Conservation (phyloP, 2,888 invertebrate genomes). For the Hypsopygia costalis region DNA sequence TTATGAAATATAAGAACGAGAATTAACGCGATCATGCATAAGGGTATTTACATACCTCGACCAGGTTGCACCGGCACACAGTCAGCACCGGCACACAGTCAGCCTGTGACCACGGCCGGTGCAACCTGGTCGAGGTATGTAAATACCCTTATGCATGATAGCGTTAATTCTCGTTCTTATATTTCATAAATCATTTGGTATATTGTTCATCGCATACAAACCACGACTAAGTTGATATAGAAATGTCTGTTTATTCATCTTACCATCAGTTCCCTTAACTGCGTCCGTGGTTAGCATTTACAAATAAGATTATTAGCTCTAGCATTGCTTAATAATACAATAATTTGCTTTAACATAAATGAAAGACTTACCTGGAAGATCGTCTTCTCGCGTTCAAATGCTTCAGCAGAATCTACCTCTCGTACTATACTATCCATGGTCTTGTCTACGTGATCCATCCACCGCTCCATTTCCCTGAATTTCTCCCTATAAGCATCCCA, state of each 20-base stretch:
- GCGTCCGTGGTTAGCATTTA: constrained; percentile 41
- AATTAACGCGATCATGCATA: too few relatives aligned
- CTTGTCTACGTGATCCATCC: constrained; percentile 95
- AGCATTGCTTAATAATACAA: background rate
- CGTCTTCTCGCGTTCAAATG: constrained; percentile 93
- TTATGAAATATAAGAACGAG: too few relatives aligned
- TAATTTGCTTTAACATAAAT: constrained; percentile 1
- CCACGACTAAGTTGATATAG: too few relatives aligned
- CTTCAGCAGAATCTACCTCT: constrained; percentile 91
- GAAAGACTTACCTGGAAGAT: constrained; percentile 88
- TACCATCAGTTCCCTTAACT: constrained; percentile 78
- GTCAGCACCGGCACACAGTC: too few relatives aligned
- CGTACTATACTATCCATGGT: constrained; percentile 91
- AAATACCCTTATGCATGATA: too few relatives aligned
- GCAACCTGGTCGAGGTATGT: too few relatives aligned
- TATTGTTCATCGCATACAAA: too few relatives aligned
- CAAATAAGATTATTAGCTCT: constrained; percentile 11
- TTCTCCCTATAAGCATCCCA: constrained; percentile 93
- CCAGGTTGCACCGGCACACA: too few relatives aligned
- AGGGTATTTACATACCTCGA: too few relatives aligned
- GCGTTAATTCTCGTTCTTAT: too few relatives aligned
- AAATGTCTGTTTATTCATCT: background rate
- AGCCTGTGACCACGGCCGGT: too few relatives aligned
- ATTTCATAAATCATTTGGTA: too few relatives aligned
- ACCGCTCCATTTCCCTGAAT: constrained; percentile 89